Evolutionary conservation across 2,888 invertebrate species (phyloP), one percentile per base, ranked within the genome.

Genomic region (Halictus ligatus): DNA sequence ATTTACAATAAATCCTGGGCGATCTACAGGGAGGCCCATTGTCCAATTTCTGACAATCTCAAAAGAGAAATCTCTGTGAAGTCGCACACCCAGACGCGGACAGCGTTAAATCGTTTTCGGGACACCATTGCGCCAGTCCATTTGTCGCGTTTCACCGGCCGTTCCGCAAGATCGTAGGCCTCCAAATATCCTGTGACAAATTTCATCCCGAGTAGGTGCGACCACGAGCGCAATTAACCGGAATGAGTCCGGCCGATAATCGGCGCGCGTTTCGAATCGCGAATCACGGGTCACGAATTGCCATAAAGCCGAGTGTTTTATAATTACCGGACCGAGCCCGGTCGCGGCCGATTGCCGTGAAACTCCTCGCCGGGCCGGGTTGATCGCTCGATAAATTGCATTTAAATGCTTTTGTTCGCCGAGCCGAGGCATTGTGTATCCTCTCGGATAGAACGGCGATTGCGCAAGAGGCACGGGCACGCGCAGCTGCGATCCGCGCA

Each of bases 401-500:
- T 79, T 79, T 73, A 76, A 86, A 50, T 46, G 73, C 78, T 81
- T 78, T 81, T 72, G 80, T 80, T 72, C 60, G n/a, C 35, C 35
- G 48, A 46, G 29, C 29, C 58, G 18, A 46, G n/a, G 74, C 74
- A 82, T 83, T 81, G 85, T 81, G 85, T 82, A 40, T 40, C 69
- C 69, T 67, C n/a, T 43, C 54, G 25, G 50, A 29, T 54, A 54
- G 67, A 67, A 46, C 67, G 48, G 58, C 58, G 64, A 54, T 84
- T 78, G 84, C 83, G 82, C 86, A 83, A 83, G 60, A 25, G 60
- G 15, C 78, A 75, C 29, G 25, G 25, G 13, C 69, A 48, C 64
- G 73, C 64, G 73, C 85, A 84, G 87, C 76, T 80, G 76, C 80
- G 71, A 64, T 74, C 69, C 58, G 69, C 64, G 78, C 85, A 84